phyloP scores from a whole-genome alignment of 2,113 vertebrate genomes.

The Malaclemys terrapin region DNA sequence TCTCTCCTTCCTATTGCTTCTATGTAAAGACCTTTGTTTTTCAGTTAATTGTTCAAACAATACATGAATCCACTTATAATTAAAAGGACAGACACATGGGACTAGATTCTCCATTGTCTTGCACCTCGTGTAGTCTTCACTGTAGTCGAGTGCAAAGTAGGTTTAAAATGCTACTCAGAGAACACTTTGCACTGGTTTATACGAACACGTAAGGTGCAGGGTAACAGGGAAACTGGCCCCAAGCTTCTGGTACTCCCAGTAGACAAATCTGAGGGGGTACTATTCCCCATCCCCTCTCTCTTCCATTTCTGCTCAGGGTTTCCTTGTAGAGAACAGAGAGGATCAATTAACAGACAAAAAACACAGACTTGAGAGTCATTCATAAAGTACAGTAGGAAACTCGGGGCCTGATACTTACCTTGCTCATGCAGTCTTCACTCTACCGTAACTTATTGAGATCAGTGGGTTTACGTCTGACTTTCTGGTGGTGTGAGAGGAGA shows the following conservation, averaged over 20 bases:
- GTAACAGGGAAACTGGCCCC: not conserved
- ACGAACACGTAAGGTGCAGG: not conserved
- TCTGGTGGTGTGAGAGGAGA: not conserved
- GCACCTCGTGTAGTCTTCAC: not conserved
- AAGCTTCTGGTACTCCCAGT: not conserved
- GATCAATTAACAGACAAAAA: not conserved
- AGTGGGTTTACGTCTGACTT: not conserved
- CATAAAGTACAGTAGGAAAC: not conserved
- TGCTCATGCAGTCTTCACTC: not conserved
- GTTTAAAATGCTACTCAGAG: not conserved
- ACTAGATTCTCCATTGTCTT: not conserved
- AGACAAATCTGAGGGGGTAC: not conserved
- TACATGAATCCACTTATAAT: not conserved
- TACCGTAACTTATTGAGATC: not conserved
- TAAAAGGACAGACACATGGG: not conserved
- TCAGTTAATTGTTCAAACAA: not conserved
- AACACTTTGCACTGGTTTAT: not conserved
- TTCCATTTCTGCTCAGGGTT: not conserved
- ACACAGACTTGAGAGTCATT: not conserved
- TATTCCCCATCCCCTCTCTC: not conserved
- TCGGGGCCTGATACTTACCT: not conserved
- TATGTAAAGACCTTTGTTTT: not conserved
- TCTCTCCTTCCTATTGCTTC: not conserved
- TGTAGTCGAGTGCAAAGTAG: accelerated
- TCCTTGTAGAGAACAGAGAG: not conserved